These are phyloP conservation scores for Mesembrinibis cayennensis DNA, from an alignment of 2,113 vertebrate genomes.

Conservation along the genomic window DNA sequence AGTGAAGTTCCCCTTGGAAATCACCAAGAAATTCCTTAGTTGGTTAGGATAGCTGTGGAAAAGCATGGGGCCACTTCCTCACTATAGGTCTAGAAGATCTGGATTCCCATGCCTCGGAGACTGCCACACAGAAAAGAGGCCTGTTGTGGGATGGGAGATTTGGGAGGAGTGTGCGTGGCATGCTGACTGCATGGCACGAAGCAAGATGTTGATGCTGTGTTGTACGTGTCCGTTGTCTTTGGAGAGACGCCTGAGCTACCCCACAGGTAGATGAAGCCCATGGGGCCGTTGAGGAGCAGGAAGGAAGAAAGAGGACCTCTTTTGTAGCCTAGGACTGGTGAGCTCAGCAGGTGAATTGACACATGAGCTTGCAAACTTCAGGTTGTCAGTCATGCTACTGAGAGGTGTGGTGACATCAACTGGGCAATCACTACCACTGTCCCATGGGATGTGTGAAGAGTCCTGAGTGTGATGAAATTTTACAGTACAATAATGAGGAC, in stretches of 20 bases:
- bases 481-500: background rate
- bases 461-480: background rate
- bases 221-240: background rate
- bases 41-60: background rate
- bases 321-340: background rate
- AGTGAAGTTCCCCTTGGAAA: background rate
- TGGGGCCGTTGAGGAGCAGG: background rate
- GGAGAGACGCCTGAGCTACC: background rate
- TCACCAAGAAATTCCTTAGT: background rate
- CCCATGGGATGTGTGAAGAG: background rate
- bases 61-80: background rate
- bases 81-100: background rate
- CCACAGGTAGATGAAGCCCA: background rate
- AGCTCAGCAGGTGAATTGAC: background rate
- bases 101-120: background rate
- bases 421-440: fast-evolving
- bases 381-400: background rate
- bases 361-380: background rate
- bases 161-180: background rate
- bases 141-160: background rate
- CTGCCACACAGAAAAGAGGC: background rate
- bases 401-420: background rate
- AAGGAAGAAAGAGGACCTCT: background rate
- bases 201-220: background rate
- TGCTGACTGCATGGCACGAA: background rate